Evolutionary conservation across 2,113 vertebrate species (phyloP).

Genomic region (Cinclus mexicanus): DNA sequence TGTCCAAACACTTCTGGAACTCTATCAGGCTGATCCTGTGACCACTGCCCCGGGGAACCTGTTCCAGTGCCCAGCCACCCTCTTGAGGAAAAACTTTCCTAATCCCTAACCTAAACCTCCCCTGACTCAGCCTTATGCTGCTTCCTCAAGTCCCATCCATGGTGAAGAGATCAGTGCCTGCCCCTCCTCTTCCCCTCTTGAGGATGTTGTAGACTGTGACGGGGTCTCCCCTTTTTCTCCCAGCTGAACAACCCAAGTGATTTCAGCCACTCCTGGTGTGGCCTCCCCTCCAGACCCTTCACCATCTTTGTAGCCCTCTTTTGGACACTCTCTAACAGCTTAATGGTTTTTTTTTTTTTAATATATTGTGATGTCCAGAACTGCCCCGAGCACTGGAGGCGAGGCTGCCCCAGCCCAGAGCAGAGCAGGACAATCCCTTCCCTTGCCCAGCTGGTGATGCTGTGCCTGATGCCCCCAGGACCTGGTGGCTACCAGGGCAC

Average conservation of each 20-base stretch:
- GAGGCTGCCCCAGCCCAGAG: background rate
- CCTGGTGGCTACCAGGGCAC: background rate
- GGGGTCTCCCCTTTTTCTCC: background rate
- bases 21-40: background rate
- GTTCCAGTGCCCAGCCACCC: background rate
- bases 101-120: background rate
- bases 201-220: background rate
- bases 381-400: background rate
- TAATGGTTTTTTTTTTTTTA: background rate
- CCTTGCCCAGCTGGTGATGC: background rate
- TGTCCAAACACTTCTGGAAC: fast-evolving
- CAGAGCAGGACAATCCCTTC: background rate
- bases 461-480: background rate
- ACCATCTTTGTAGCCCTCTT: background rate
- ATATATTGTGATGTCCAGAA: background rate
- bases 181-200: background rate
- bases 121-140: background rate
- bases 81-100: background rate
- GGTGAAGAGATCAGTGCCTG: background rate
- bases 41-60: too few species aligned
- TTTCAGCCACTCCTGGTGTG: background rate
- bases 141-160: background rate
- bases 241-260: background rate
- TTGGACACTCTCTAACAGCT: background rate
- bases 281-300: background rate